Evolutionary conservation across 2,888 invertebrate species (phyloP), one percentile per base, ranked within the genome.

Genomic region (Chymomyza caudatula): DNA sequence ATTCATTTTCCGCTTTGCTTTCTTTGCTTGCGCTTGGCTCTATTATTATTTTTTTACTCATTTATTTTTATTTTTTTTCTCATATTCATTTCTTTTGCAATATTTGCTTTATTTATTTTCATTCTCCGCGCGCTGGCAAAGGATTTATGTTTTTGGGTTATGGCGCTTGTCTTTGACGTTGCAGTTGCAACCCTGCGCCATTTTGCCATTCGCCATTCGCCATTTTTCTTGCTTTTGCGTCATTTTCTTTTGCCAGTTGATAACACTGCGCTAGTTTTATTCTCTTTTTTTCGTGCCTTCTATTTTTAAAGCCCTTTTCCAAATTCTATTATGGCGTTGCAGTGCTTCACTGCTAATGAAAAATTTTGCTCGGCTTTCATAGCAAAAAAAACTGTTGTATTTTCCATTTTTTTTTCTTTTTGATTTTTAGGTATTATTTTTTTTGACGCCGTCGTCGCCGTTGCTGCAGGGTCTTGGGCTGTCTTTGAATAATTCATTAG

Each of bases 61-160:
- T 49, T 58, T 20, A 25, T 49, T 58, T 25, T 58, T 22, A 17
- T 49, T 47, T 19, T 49, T n/a, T 25, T 58, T 19, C 4, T 5
- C 20, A 20, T 51, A 51, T 51, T 51, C 20, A 51, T 51, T 51
- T 49, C 47, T n/a, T 19, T 58, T 25, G 44, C 44, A 20, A 20
- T 43, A 22, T 19, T 44, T 57, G 20, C 43, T 44, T n/a, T 22
- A 20, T 23, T 57, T 29, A 15, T 47, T 15, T 17, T 17, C 8
- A 15, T 47, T 15, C 17, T 17, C 5, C 17, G 6, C 44, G 51
- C 51, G 23, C 20, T 80, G 56, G 63, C 73, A 73, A 71, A 72
- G 83, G 86, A 86, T 82, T 86, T 86, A 86, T 82, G 85, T 82
- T 82, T 86, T 86, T 78, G 80, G 82, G 75, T 86, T 86, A 85